Base-by-base conservation (phyloP, 2,888 invertebrate species). In the Resseliella maxima region DNA sequence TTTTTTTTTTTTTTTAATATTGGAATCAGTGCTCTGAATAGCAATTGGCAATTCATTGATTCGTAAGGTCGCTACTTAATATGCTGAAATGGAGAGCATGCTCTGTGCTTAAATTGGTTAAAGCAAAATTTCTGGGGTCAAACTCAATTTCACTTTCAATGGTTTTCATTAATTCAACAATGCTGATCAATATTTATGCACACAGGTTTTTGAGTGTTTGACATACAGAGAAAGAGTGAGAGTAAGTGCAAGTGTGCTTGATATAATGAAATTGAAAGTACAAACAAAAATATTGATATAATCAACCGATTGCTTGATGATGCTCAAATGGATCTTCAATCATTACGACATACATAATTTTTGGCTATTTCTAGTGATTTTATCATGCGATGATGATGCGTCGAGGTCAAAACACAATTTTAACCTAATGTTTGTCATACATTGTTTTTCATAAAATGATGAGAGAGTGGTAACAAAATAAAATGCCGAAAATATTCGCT, bases 191-290 rank as follows among this genome's bases (percentile, higher is more conserved):
- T n/a, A n/a, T n/a, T n/a, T n/a, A n/a, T n/a, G n/a, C n/a, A n/a
- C n/a, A n/a, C n/a, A n/a, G n/a, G n/a, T n/a, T n/a, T n/a, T n/a
- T n/a, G n/a, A n/a, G n/a, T n/a, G n/a, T n/a, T n/a, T n/a, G n/a
- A n/a, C n/a, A n/a, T n/a, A n/a, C n/a, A n/a, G n/a, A n/a, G n/a
- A n/a, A n/a, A n/a, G n/a, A n/a, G n/a, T 50, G 50, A 59, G 35
- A 72, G 35, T 18, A 12, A 31, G 15, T 0, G 31, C 35, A 6
- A 72, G 12, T 1, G n/a, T n/a, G n/a, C n/a, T n/a, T n/a, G n/a
- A n/a, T n/a, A n/a, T n/a, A n/a, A n/a, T 72, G 72, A 72, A 72
- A 72, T 72, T 72, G 72, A 72, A 72, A 72, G 72, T 72, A 35
- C 35, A 72, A 31, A 72, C 72, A 72, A 72, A 72, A 15, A 8